Evolutionary conservation across 1,140 invertebrate species (phyloP), one percentile per base, ranked within the genome.

Genomic region (Stenopsyche tienmushanensis): DNA sequence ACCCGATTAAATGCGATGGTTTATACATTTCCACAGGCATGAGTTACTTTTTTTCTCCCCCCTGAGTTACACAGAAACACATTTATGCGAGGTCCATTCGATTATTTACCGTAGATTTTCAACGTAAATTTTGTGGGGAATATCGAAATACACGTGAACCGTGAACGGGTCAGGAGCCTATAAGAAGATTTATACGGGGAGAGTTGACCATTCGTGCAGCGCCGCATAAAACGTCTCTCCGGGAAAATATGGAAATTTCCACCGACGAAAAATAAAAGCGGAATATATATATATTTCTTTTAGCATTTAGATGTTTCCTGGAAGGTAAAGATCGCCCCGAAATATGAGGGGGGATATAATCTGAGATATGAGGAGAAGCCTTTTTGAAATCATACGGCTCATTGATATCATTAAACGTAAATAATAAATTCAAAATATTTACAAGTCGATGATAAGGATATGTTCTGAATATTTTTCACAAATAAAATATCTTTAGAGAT

Each of bases 161-260:
- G 52, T 55, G 62, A 64, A 64, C 17, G 62, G 62, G 62, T 64
- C 50, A 53, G 18, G 47, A 44, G 29, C 62, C 50, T 42, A 52
- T 54, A 57, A 57, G 34, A 42, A 64, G 62, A 64, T 64, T 64
- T 64, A 64, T 64, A 42, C 21, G 13, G 45, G 52, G 34, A 57
- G 42, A 57, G 54, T 57, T 53, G 52, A 53, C 50, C 62, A 53
- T 54, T 41, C 62, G 50, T 49, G 47, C 58, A 25, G 3, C n/a
- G 47, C 52, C 52, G 52, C 52, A 25, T 18, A 50, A 34, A 34
- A 34, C 29, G 29, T 34, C 29, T 34, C n/a, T n/a, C 17, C 47
- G 15, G 54, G 54, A 57, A 57, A 57, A 57, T 57, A 57, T 57
- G 54, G 54, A 57, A 57, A 57, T 57, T 57, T 34, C 29, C 29